phyloP scores from a whole-genome alignment of 1,140 invertebrate species.

The Micrasema minimum region DNA sequence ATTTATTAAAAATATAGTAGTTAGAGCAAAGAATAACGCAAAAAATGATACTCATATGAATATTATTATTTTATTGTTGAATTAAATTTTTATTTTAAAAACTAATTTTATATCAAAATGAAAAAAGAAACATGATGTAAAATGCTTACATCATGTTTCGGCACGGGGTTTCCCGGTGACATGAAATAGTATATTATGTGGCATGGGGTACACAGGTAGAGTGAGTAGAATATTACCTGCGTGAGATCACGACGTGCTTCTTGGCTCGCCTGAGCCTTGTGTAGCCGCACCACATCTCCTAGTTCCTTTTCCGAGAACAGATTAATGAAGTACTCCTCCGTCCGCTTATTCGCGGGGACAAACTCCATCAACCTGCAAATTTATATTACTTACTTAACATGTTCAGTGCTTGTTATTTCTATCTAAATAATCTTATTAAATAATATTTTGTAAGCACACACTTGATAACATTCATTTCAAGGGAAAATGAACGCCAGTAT shows the following conservation, averaged over 20 bases:
- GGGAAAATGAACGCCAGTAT: slow-evolving; percentile 44
- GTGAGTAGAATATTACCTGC: slow-evolving; percentile 37
- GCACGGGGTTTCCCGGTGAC: too few relatives aligned
- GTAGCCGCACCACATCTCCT: slow-evolving; percentile 87
- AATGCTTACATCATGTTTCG: too few relatives aligned
- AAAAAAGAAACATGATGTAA: too few relatives aligned
- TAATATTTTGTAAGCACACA: slow-evolving; percentile 26
- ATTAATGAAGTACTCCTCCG: slow-evolving; percentile 86
- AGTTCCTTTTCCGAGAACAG: slow-evolving; percentile 88
- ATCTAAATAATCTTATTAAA: neutral
- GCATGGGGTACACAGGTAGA: too few relatives aligned
- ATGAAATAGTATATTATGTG: too few relatives aligned
- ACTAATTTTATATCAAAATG: too few relatives aligned
- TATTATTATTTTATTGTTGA: too few relatives aligned
- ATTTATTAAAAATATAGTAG: too few relatives aligned
- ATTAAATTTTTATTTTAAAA: too few relatives aligned
- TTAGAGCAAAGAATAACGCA: too few relatives aligned
- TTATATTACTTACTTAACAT: neutral
- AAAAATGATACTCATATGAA: too few relatives aligned
- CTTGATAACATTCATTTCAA: slow-evolving; percentile 32
- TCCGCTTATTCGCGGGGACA: slow-evolving; percentile 92
- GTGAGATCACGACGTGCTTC: slow-evolving; percentile 78
- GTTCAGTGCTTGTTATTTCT: neutral
- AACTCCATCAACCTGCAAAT: slow-evolving; percentile 86
- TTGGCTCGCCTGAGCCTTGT: slow-evolving; percentile 89